Percentiles rank a stretch among this genome's conserved stretches.
Conservation (phyloP, 2,888 invertebrate species). For the Chrysolina americana region DNA sequence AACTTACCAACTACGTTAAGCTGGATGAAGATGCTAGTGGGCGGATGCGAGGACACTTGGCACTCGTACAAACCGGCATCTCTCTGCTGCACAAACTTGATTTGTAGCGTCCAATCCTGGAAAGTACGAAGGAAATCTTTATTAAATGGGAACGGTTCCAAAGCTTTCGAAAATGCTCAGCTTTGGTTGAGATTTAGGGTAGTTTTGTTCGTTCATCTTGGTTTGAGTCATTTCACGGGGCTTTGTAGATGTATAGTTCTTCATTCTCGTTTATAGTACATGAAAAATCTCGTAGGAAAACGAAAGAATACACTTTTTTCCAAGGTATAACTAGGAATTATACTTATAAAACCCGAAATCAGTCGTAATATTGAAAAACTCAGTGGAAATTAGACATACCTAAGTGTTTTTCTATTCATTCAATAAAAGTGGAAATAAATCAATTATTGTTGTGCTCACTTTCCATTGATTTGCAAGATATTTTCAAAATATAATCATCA, state of each 20-base stretch:
- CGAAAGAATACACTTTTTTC: neutral
- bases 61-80: conserved; percentile 92
- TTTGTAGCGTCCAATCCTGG: conserved; percentile 93
- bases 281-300: neutral
- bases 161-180: conserved; percentile 22
- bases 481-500: too few species aligned
- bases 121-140: conserved; percentile 52
- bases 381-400: too few species aligned
- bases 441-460: too few species aligned
- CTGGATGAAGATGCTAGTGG: conserved; percentile 88
- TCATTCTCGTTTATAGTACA: neutral
- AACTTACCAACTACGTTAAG: conserved; percentile 90
- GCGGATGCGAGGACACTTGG: conserved; percentile 93
- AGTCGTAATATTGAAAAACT: too few species aligned
- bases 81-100: conserved; percentile 88
- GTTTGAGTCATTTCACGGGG: conserved; percentile 1
- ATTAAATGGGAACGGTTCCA: conserved; percentile 48
- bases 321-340: too few species aligned
- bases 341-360: too few species aligned
- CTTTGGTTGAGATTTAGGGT: neutral
- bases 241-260: neutral
- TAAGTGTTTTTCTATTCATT: too few species aligned
- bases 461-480: too few species aligned
- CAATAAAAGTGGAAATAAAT: too few species aligned
- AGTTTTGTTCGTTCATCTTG: neutral